Evolutionary conservation across 2,113 vertebrate species (phyloP), one percentile per base, ranked within the genome.

Genomic region (Fulmarus glacialis): DNA sequence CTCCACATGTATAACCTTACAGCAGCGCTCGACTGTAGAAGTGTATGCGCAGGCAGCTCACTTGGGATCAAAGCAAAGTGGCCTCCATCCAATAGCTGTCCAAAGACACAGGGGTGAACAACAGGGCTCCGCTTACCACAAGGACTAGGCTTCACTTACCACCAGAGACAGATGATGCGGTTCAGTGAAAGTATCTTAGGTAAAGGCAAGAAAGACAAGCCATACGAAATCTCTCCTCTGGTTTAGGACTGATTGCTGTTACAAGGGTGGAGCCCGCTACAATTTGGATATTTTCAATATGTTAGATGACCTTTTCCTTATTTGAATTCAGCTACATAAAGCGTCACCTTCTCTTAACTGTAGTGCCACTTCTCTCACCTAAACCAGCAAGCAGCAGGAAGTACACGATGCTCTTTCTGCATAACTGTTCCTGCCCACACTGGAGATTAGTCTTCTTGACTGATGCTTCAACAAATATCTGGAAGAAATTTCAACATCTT

Each of bases 201-300:
- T 17, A 58, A 58, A 73, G 32, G n/a, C 15, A 52, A 48, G 68
- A 60, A 58, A 75, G 29, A 38, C 12, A 74, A 20, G 12, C 4
- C 42, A 17, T 9, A 34, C 1, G 8, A n/a, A 78, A 75, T 1
- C 4, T 19, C 11, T 40, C 30, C 32, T 68, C 8, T 47, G 0
- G 2, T 47, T 80, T 63, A 79, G 60, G 34, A 59, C 11, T 55
- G n/a, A 42, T 26, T 27, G 13, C 15, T 85, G 22, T 56, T 87
- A 82, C 18, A 20, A 77, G 36, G 24, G 6, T 47, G 4, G 17
- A 86, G 34, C 12, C 17, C 7, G 15, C 8, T 36, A 8, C 22
- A 55, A 68, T 90, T 48, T 90, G 27, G 10, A 34, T 59, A 19
- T 12, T 38, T 56, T 83, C 40, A 63, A 4, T 30, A 67, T 12